Conservation (phyloP, 1,140 invertebrate species). For the Drepana arcuata region DNA sequence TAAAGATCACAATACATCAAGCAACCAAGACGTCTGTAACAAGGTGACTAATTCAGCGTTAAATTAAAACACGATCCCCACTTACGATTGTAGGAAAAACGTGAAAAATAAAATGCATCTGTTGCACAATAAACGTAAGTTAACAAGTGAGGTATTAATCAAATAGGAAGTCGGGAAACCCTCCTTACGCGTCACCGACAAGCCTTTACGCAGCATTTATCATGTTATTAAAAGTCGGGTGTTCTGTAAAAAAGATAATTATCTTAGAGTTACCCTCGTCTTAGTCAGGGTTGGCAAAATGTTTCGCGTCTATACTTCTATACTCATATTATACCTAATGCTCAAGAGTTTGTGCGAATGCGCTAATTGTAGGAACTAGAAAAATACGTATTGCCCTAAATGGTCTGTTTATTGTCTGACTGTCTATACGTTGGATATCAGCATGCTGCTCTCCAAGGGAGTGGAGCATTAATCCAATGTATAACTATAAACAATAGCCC, state of each 20-base stretch:
- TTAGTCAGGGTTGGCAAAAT: constrained; percentile 37
- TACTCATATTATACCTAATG: neutral
- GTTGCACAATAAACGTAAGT: constrained; percentile 55
- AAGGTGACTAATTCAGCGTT: constrained; percentile 47
- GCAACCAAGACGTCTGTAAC: too few species aligned
- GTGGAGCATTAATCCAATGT: neutral
- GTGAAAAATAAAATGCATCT: constrained; percentile 65
- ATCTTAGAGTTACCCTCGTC: constrained; percentile 63
- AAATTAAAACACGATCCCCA: constrained; percentile 58
- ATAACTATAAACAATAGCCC: too few species aligned
- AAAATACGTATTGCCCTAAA: too few species aligned
- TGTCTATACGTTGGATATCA: too few species aligned
- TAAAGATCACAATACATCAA: too few species aligned
- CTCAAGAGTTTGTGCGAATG: neutral
- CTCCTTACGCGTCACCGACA: constrained; percentile 62
- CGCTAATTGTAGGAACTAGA: too few species aligned
- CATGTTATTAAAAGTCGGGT: constrained; percentile 63
- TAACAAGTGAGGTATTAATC: constrained; percentile 65
- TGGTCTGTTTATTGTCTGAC: neutral
- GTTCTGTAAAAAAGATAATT: constrained; percentile 70
- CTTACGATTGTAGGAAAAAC: constrained; percentile 30
- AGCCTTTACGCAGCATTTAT: constrained; percentile 68
- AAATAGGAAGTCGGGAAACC: constrained; percentile 44
- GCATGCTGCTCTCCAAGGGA: too few species aligned
- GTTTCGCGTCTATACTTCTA: neutral